phyloP scores from a whole-genome alignment of 2,113 vertebrate genomes.

The Puntigrus tetrazona region DNA sequence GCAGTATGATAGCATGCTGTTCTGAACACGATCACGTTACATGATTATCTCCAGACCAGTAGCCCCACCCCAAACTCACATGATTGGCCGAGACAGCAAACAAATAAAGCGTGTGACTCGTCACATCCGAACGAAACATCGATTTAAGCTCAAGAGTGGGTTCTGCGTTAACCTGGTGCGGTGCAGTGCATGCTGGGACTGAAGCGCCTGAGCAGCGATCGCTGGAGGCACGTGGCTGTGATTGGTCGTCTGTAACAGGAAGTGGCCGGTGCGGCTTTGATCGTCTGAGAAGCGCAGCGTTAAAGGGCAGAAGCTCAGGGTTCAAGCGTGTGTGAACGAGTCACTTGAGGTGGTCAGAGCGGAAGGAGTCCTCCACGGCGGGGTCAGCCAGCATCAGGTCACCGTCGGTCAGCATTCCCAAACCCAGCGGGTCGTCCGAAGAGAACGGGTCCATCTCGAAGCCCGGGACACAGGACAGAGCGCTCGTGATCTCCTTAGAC shows the following conservation, averaged over 20 bases:
- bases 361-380: conserved; percentile 89
- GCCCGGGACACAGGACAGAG: conserved; percentile 85
- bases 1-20: background rate
- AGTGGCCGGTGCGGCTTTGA: background rate
- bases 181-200: conserved; percentile 13
- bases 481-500: conserved; percentile 88
- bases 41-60: background rate
- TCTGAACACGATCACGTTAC: background rate
- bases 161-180: background rate
- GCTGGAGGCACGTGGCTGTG: background rate
- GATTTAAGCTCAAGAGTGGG: background rate
- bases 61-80: background rate
- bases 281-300: conserved; percentile 5
- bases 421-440: conserved; percentile 82
- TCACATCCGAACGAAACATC: background rate
- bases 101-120: background rate
- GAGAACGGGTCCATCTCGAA: conserved; percentile 85
- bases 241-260: background rate
- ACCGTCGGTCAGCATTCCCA: conserved; percentile 84
- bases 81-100: background rate
- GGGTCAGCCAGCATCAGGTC: conserved; percentile 88
- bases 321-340: background rate
- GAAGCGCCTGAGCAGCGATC: background rate
- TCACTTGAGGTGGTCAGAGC: conserved; percentile 88
- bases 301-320: conserved; percentile 23